Evolutionary conservation across 1,140 invertebrate species (phyloP), one percentile per base, ranked within the genome.

Genomic region (Meloidogyne chitwoodi): DNA sequence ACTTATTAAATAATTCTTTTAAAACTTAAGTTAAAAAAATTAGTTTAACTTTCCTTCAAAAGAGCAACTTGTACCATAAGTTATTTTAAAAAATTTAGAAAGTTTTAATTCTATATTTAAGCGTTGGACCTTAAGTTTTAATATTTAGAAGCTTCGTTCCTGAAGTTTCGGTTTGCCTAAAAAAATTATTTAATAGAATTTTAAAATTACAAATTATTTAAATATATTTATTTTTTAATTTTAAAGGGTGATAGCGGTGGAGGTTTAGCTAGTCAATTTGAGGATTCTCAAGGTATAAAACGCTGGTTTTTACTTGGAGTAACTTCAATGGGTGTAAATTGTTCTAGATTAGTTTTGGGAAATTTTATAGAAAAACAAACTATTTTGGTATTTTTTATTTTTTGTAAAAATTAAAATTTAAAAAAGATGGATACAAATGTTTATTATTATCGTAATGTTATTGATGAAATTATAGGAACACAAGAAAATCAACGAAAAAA

Each of bases 201-300:
- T 41, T 41, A 41, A 14, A 41, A 11, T 41, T 41, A 48, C 0
- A n/a, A 48, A 5, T n/a, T 56, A 56, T 1, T 56, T 56, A 56
- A n/a, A 19, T 48, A 19, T 48, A 19, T 6, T 41, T n/a, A 16
- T 69, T n/a, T n/a, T n/a, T n/a, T n/a, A n/a, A n/a, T n/a, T n/a
- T 34, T n/a, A 56, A 44, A 70, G 68, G 68, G 68, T 19, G 68
- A 70, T n/a, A 70, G 68, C n/a, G 68, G 68, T 29, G 68, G 68
- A 26, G 68, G 68, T 27, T 24, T 70, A 29, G 19, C 38, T 44
- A 61, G 68, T 34, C 44, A 70, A 27, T 70, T 70, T 70, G 31
- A 12, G 29, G 68, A 70, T 61, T 44, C 44, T 27, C 44, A 19
- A 38, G 68, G 68, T 27, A 44, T 44, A 44, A 27, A n/a, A 8